phyloP scores from a whole-genome alignment of 2,888 invertebrate species.

The Oscheius myriophilus region DNA sequence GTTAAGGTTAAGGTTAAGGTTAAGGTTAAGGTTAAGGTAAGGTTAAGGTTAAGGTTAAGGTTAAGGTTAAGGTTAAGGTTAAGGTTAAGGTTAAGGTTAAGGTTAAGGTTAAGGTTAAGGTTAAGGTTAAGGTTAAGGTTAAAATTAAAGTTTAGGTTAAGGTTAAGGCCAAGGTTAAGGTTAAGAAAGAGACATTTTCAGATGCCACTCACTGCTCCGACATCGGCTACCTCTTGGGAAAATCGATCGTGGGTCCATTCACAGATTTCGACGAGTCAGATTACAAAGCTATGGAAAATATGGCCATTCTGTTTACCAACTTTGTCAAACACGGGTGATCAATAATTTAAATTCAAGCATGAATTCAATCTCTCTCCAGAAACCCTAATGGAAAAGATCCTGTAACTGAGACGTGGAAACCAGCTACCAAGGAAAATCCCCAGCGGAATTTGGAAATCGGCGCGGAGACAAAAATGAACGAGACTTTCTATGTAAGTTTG shows the following conservation, averaged over 20 bases:
- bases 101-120: conserved; percentile 47
- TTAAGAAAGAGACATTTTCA: conserved; percentile 48
- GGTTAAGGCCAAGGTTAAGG: conserved; percentile 44
- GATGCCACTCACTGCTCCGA: conserved; percentile 54
- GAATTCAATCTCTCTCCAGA: neutral
- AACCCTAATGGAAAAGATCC: conserved; percentile 10
- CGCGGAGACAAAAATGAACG: conserved; percentile 13
- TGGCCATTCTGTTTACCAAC: conserved; percentile 23
- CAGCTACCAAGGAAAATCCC: conserved; percentile 18
- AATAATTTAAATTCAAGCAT: neutral
- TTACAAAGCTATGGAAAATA: conserved; percentile 15
- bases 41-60: conserved; percentile 42
- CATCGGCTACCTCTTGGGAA: conserved; percentile 50
- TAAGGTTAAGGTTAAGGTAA: conserved; percentile 41
- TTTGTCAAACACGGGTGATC: conserved; percentile 29
- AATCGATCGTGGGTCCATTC: conserved; percentile 39
- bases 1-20: conserved; percentile 46
- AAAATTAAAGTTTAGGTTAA: conserved; percentile 41
- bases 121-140: conserved; percentile 46
- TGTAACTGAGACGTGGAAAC: neutral
- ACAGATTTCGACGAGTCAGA: conserved; percentile 12
- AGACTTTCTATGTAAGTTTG: conserved; percentile 9
- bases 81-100: conserved; percentile 35
- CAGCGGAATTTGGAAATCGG: conserved; percentile 26
- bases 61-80: conserved; percentile 38